Base-by-base conservation (phyloP, 2,797 vertebrate genomes). In the Takifugu ocellatus region DNA sequence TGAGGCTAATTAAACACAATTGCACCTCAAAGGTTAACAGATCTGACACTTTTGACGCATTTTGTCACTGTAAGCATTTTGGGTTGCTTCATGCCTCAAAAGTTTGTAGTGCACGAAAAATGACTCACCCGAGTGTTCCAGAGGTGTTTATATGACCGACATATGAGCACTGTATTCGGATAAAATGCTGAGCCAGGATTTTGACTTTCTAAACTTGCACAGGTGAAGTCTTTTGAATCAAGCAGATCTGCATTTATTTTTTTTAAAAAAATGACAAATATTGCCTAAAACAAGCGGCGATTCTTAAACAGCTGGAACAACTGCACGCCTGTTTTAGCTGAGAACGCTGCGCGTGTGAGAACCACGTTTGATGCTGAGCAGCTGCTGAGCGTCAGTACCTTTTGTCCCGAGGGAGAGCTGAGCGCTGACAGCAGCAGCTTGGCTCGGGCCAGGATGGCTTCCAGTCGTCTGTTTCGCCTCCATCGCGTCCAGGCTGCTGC, bases 301-400 rank as follows among this genome's bases (percentile, higher is more conserved):
- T 45, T 21, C 52, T 54, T 11, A 11, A 52, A 59, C 64, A 66
- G 17, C 61, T 62, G 56, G 43, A 67, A 63, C 36, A 14, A 39
- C 33, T 36, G 11, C 33, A 36, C 6, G 12, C 36, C 17, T 5
- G 3, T 6, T 63, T 49, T 2, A 12, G n/a, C 31, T 3, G 31
- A 33, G 10, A 2, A 39, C 2, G 2, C 3, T 39, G 36, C 36
- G 33, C 9, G 33, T 24, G 7, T 50, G 17, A 5, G 21, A 44
- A 63, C 47, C 5, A 44, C 27, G 11, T 39, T 5, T 39, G 36
- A 39, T 39, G 12, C 36, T 3, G 36, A 39, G 36, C 36, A 47
- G 25, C 36, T 46, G 54, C 46, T 0, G 3, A 43, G n/a, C 48
- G 17, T n/a, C 58, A 43, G 6, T 81, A 91, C 90, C 85, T 86